phyloP scores from a whole-genome alignment of 2,797 vertebrate genomes.

The Sebastes vulpes region DNA sequence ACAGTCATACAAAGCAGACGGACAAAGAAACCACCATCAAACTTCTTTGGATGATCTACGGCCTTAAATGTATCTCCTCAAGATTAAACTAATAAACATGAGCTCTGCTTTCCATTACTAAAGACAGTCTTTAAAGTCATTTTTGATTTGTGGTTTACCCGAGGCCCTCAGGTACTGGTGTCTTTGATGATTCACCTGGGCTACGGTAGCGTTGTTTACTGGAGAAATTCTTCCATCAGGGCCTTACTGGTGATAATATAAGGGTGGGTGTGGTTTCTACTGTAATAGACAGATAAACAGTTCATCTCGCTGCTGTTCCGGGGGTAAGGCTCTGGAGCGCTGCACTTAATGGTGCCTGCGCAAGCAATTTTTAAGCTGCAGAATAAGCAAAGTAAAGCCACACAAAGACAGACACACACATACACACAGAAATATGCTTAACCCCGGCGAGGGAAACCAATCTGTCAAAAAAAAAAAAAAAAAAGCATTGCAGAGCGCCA shows the following conservation, averaged over 20 bases:
- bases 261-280: conserved; percentile 33
- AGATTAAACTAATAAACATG: conserved; percentile 18
- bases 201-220: conserved; percentile 26
- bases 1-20: conserved; percentile 57
- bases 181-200: conserved; percentile 45
- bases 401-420: conserved; percentile 21
- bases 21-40: conserved; percentile 43
- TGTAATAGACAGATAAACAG: conserved; percentile 54
- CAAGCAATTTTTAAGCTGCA: conserved; percentile 60
- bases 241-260: conserved; percentile 6
- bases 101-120: not conserved
- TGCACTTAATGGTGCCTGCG: conserved; percentile 42
- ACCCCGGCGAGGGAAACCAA: conserved; percentile 21
- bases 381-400: conserved; percentile 61
- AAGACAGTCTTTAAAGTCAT: conserved; percentile 32
- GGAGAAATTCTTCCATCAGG: conserved; percentile 35
- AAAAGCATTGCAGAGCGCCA: conserved; percentile 3
- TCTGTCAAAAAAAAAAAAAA: conserved; percentile 16
- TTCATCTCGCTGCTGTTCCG: conserved; percentile 34
- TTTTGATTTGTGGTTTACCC: conserved; percentile 39
- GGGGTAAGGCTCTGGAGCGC: conserved; percentile 21
- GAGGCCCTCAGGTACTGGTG: not conserved
- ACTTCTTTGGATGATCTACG: conserved; percentile 11
- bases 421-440: conserved; percentile 30
- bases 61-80: conserved; percentile 13